Percentiles rank a stretch among this genome's conserved stretches.
phyloP scores from a whole-genome alignment of 1,140 invertebrate genomes.

The Pogonus chalceus region DNA sequence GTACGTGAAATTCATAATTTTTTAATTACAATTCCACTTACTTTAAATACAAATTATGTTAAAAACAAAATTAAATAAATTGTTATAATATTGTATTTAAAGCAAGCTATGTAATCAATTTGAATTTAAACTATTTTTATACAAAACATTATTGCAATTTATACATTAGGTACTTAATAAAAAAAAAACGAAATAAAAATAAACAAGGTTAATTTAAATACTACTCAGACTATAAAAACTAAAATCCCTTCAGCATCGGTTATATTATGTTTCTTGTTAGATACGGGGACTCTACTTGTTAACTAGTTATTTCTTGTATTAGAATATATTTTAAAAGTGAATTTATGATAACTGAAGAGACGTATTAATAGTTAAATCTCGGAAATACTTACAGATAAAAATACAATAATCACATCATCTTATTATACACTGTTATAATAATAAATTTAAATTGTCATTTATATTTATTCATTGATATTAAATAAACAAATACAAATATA shows the following conservation, averaged over 20 bases:
- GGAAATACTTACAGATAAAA: constrained; percentile 2
- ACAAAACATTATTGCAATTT: constrained; percentile 7
- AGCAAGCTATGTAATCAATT: neutral
- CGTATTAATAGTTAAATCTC: neutral
- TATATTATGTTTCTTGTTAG: neutral
- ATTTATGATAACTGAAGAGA: constrained; percentile 1
- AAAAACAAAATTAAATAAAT: neutral
- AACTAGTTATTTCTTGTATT: too few species aligned
- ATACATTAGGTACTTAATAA: neutral
- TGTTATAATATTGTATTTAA: neutral
- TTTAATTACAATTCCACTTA: neutral
- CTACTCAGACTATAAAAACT: constrained; percentile 2
- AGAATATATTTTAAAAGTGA: neutral
- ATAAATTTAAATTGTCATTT: too few species aligned
- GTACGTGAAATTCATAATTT: neutral
- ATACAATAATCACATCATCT: neutral
- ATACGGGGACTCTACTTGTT: too few species aligned
- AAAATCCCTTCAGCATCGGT: neutral
- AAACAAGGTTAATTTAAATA: neutral
- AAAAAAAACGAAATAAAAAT: neutral
- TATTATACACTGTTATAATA: neutral
- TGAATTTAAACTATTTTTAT: neutral
- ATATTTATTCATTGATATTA: too few species aligned
- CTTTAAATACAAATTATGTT: neutral
- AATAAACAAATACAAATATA: neutral